Percentiles rank a stretch among this genome's conserved stretches.
These are phyloP conservation scores for Girardinichthys multiradiatus DNA, from an alignment of 2,113 vertebrate genomes.

Conservation along the genomic window DNA sequence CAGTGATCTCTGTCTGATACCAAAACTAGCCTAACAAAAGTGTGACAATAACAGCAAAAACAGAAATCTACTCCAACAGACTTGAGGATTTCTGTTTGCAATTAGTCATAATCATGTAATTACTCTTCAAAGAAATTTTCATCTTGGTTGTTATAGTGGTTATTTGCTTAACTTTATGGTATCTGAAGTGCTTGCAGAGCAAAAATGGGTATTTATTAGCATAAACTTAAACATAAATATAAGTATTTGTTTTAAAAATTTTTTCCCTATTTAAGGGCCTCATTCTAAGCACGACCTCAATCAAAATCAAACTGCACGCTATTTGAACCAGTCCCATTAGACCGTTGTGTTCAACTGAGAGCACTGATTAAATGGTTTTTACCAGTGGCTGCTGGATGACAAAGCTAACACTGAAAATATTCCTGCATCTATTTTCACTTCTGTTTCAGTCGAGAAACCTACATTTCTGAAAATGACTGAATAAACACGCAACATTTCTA, in stretches of 20 bases:
- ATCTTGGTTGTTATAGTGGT: slow-evolving; percentile 2
- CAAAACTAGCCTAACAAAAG: not conserved
- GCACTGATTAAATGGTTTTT: not conserved
- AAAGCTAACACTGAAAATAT: not conserved
- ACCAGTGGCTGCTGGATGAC: not conserved
- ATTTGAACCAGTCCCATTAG: not conserved
- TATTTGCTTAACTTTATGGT: slow-evolving; percentile 13
- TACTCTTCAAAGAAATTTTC: slow-evolving; percentile 8
- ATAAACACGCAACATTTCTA: not conserved
- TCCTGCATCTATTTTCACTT: not conserved
- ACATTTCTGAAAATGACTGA: too few relatives aligned
- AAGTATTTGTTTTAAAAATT: slow-evolving; percentile 3
- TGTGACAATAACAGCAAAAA: too few relatives aligned
- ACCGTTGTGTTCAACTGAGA: not conserved
- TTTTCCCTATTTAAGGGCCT: slow-evolving; percentile 8
- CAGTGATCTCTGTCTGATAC: not conserved
- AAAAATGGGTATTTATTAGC: slow-evolving; percentile 23
- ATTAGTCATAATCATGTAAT: not conserved
- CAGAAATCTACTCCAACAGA: not conserved
- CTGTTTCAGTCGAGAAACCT: too few relatives aligned
- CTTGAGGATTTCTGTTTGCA: not conserved
- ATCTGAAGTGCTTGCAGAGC: not conserved
- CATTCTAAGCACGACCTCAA: not conserved
- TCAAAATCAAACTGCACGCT: slow-evolving; percentile 3
- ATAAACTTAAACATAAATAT: slow-evolving; percentile 12